A percentile compares a stretch with the other conserved stretches of the same genome.
phyloP scores from a whole-genome alignment of 2,888 invertebrate species.

The Trichopria drosophilae region DNA sequence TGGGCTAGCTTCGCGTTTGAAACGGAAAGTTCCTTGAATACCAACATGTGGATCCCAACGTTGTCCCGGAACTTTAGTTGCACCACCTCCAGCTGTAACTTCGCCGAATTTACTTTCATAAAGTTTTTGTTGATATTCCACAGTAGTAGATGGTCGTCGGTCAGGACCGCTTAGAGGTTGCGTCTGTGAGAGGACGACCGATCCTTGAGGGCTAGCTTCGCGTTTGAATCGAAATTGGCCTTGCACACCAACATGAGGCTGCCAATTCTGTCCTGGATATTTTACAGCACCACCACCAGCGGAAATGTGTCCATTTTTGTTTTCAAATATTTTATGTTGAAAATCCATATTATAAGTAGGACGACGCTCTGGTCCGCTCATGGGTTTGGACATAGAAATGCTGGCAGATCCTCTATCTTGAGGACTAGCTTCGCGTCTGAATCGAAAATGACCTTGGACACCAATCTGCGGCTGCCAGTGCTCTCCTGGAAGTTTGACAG shows the following conservation, averaged over 20 bases:
- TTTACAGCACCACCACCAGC: conserved; percentile 34
- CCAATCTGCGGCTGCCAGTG: too few relatives aligned
- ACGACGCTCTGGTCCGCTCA: conserved; percentile 34
- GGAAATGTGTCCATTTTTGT: conserved; percentile 33
- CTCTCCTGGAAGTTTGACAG: background rate
- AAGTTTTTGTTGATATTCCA: too few relatives aligned
- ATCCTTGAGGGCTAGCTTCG: too few relatives aligned
- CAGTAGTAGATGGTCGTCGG: too few relatives aligned
- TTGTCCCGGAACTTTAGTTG: conserved; percentile 32
- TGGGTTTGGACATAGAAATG: conserved; percentile 27
- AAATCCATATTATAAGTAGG: conserved; percentile 34
- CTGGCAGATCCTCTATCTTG: conserved; percentile 30
- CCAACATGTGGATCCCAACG: conserved; percentile 30
- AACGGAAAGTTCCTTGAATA: conserved; percentile 31
- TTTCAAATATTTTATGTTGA: conserved; percentile 33
- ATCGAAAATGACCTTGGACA: conserved; percentile 28
- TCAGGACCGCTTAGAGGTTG: too few relatives aligned
- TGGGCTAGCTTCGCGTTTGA: conserved; percentile 30
- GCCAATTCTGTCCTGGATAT: conserved; percentile 30
- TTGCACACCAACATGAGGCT: conserved; percentile 35
- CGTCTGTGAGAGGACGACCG: too few relatives aligned
- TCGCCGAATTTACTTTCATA: conserved; percentile 29
- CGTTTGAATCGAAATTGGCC: conserved; percentile 28
- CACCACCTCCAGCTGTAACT: conserved; percentile 32
- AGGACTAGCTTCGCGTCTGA: conserved; percentile 30